Evolutionary conservation across 2,888 invertebrate genomes (phyloP).

Genomic region (Microchrysa polita): DNA sequence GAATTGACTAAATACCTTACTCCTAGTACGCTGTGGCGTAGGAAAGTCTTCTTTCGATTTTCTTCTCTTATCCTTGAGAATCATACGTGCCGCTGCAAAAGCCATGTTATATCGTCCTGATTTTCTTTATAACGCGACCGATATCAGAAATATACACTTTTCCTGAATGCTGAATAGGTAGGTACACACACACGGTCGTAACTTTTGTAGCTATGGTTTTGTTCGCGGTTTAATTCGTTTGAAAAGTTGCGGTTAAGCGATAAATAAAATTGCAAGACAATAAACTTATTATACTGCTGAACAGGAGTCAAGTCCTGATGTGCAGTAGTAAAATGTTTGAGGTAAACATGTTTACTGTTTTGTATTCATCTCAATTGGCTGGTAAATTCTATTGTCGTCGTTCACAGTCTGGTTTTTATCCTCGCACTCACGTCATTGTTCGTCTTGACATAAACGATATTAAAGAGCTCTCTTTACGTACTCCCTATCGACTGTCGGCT

Average conservation of each 20-base stretch:
- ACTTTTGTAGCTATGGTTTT: neutral
- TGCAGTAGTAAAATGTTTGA: neutral
- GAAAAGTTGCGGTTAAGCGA: neutral
- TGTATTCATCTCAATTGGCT: neutral
- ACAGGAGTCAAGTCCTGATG: conserved; percentile 23
- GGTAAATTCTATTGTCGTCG: neutral
- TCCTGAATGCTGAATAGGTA: too few species aligned
- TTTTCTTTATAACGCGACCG: neutral
- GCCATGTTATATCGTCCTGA: conserved; percentile 70
- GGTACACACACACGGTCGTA: too few species aligned
- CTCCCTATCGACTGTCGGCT: too few species aligned
- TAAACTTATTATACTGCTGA: neutral
- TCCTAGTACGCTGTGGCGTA: conserved; percentile 74
- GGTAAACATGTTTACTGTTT: conserved; percentile 33
- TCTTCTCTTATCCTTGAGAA: conserved; percentile 81
- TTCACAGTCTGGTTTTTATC: neutral
- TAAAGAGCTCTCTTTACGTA: too few species aligned
- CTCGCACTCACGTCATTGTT: neutral
- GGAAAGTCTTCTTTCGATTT: conserved; percentile 85
- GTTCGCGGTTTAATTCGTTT: neutral
- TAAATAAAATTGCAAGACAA: neutral
- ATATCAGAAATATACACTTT: conserved; percentile 12
- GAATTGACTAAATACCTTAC: conserved; percentile 73
- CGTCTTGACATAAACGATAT: neutral
- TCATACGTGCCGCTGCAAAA: conserved; percentile 86